Evolutionary conservation across 2,113 vertebrate genomes (phyloP).

Genomic region (Aegithalos caudatus): DNA sequence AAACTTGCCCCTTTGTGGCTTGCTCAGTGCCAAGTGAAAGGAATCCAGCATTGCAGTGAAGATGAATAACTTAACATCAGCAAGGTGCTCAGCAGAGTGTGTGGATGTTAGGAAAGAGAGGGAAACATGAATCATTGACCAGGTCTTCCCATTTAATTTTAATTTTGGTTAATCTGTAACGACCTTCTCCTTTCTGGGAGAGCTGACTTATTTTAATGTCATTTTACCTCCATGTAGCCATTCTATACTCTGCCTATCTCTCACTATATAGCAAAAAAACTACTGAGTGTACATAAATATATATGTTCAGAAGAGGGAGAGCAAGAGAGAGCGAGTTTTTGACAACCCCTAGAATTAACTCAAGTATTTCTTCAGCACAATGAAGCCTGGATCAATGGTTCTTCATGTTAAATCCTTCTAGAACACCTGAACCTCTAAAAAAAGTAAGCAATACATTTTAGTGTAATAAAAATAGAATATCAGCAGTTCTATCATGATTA

Average conservation of each 20-base stretch:
- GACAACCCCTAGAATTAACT: background rate
- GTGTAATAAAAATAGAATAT: accelerated
- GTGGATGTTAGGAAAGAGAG: background rate
- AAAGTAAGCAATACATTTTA: background rate
- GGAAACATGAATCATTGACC: background rate
- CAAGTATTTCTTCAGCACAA: background rate
- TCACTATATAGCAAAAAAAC: background rate
- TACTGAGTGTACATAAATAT: background rate
- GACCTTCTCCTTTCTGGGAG: background rate
- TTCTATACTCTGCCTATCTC: background rate
- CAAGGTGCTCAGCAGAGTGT: background rate
- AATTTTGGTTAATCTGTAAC: background rate
- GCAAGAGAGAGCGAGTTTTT: background rate
- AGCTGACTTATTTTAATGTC: background rate
- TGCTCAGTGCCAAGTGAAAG: background rate
- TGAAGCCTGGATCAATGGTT: background rate
- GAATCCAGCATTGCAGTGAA: background rate
- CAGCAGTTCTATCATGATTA: background rate
- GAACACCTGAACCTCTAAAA: background rate
- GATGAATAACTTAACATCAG: background rate
- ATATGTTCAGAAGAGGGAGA: too few relatives aligned
- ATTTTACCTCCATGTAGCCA: background rate
- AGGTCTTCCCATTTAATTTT: background rate
- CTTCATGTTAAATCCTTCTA: background rate
- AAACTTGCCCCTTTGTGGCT: background rate